Percentiles rank a stretch among this genome's conserved stretches.
These are phyloP conservation scores for Eupeodes latifasciatus DNA, from an alignment of 2,888 invertebrate genomes.

Conservation along the genomic window DNA sequence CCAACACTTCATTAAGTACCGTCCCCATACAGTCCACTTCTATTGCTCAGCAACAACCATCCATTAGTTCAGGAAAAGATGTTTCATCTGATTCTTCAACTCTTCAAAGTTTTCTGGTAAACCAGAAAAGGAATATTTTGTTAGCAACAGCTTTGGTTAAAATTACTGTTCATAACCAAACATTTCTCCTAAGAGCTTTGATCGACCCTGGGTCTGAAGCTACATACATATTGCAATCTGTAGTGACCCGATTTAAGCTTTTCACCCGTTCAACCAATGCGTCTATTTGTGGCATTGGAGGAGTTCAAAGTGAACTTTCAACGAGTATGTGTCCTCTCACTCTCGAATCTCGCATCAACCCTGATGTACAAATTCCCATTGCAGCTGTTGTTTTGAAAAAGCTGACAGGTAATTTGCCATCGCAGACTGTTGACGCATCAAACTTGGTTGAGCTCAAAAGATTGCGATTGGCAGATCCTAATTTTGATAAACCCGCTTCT, in stretches of 20 bases:
- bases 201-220: neutral
- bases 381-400: neutral
- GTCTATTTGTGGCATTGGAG: slow-evolving; percentile 25
- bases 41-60: neutral
- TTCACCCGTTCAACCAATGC: neutral
- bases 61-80: neutral
- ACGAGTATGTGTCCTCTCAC: slow-evolving; percentile 15
- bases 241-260: neutral
- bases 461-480: slow-evolving; percentile 33
- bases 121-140: no score
- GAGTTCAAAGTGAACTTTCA: slow-evolving; percentile 30
- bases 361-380: neutral
- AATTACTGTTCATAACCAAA: no score
- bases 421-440: neutral
- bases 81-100: neutral
- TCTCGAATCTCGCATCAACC: neutral
- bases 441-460: slow-evolving; percentile 11
- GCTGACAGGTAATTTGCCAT: slow-evolving; percentile 3
- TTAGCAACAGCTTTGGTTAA: no score
- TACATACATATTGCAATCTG: neutral
- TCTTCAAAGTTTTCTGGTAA: no score
- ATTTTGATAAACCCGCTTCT: slow-evolving; percentile 32
- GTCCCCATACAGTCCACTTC: slow-evolving; percentile 21
- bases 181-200: no score
- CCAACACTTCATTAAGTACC: neutral